Base-by-base conservation (phyloP, 2,797 vertebrate genomes). In the Champsocephalus esox region DNA sequence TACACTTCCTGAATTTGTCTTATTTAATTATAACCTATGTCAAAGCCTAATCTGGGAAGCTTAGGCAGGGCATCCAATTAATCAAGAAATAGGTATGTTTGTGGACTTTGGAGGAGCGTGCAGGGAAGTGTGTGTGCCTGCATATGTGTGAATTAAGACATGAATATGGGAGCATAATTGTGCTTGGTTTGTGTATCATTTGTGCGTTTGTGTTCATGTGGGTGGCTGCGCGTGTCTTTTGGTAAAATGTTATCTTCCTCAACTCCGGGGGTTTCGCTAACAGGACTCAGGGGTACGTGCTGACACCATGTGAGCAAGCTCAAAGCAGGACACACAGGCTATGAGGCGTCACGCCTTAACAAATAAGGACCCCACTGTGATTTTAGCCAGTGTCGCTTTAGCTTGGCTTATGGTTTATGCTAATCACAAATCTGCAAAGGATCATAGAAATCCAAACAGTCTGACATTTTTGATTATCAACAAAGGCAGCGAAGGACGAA, bases 21-120 rank as follows among this genome's bases (percentile, higher is more conserved):
- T 98, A 97, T 98, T 98, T 98, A 98, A 99, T 99, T 97, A 98
- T 96, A 96, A 96, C 96, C 96, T 96, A 95, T 96, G 97, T 96
- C 96, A 96, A 95, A 96, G 95, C 96, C 96, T 98, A 97, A 98
- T 99, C 97, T 96, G 88, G 95, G 94, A 95, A 89, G 86, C 95
- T 97, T 96, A 91, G 82, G 95, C 96, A 93, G 95, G 95, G 94
- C 96, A 95, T 96, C 94, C 96, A 96, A 97, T 98, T 97, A 98
- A 98, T 98, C 95, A 97, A 95, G 82, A 95, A 95, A 93, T 16
- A 87, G 92, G 90, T 92, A 90, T 95, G 95, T 96, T 95, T 88
- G 77, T 77, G 66, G 81, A 88, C 51, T 63, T 79, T 74, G 60
- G 75, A 72, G 80, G 82, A 65, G 76, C 9, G 8, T 77, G 75